Evolutionary conservation across 2,113 vertebrate species (phyloP), one percentile per base, ranked within the genome.

Genomic region (Rattus rattus): DNA sequence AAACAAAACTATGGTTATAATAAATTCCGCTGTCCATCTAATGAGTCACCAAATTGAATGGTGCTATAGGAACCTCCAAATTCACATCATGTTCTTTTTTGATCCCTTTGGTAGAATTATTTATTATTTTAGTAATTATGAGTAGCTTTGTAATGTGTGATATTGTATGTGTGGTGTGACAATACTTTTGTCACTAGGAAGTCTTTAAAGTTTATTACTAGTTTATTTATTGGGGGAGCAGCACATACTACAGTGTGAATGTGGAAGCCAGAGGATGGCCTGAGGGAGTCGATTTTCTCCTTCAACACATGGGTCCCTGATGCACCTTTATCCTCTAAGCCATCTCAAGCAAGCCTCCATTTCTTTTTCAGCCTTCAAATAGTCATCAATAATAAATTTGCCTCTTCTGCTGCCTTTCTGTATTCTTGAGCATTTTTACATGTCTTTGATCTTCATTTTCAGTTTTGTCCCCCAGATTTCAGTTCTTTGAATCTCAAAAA

Each of bases 391-490:
- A 33, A 75, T n/a, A 95, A 94, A 77, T 63, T 17, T 59, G 36
- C 47, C 61, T 83, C 65, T 95, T 59, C 61, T 86, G 17, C 67
- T 92, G 9, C 24, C 43, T 95, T 95, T 88, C 56, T 30, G 77
- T 14, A 88, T 65, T 76, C 43, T 79, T 20, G 69, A 77, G 67
- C 30, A 94, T 79, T 94, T 96, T 95, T 76, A 90, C 47, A 73
- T n/a, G 10, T 30, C 76, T 9, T 79, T 63, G 28, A 17, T 43
- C 28, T 85, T 84, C 22, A 39, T 92, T 94, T n/a, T 84, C 75
- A 22, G 47, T 97, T 95, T 96, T 83, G 65, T 77, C 65, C 88
- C 28, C 80, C 1, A 92, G 49, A 94, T 93, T 49, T 77, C 19
- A 85, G 39, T 86, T 91, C 65, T 67, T 88, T 80, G 43, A 17